Base-by-base conservation (phyloP, 2,888 invertebrate genomes). In the Coleophora deauratella region DNA sequence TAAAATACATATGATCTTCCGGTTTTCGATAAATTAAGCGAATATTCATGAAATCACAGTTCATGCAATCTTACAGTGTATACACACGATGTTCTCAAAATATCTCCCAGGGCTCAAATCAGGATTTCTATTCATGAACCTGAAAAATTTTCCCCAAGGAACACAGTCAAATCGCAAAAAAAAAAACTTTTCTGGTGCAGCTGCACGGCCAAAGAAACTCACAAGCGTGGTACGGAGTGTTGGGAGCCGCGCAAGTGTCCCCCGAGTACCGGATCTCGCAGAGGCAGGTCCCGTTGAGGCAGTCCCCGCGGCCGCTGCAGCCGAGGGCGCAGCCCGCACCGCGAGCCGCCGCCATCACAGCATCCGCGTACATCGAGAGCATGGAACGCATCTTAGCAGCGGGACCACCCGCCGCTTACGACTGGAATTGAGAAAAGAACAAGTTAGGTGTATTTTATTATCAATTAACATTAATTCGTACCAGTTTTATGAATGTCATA, bases 271-370 rank as follows among this genome's bases (percentile, higher is more conserved):
- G 89, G 57, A 96, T 96, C 88, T 96, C 95, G 77, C 96, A 96
- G 55, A 95, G 88, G 70, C 96, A 96, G 41, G 95, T 95, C 51
- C 96, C 96, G 73, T 96, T 95, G 69, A 93, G 90, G 77, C 96
- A 96, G 81, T 96, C 96, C 13, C 96, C 96, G 49, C 94, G 92
- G 48, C 95, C 95, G 62, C 94, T 95, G 84, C 96, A 96, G 75
- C 91, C 93, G 57, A 89, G 89, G 44, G 87, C 88, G 69, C 93
- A 93, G 58, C 88, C 89, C 35, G 88, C 82, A 49, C 77, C 72
- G 15, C 76, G 64, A 39, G 62, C 66, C 42, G 73, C 79, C 48
- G 75, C 57, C 84, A 84, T 82, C 59, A 82, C 72, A 44, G 79
- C 81, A 59, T 80, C 80, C 43, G 81, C 81, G 74, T 84, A 84